These are phyloP conservation scores for Desmodus rotundus DNA, from an alignment of 2,113 vertebrate species.

Conservation along the genomic window DNA sequence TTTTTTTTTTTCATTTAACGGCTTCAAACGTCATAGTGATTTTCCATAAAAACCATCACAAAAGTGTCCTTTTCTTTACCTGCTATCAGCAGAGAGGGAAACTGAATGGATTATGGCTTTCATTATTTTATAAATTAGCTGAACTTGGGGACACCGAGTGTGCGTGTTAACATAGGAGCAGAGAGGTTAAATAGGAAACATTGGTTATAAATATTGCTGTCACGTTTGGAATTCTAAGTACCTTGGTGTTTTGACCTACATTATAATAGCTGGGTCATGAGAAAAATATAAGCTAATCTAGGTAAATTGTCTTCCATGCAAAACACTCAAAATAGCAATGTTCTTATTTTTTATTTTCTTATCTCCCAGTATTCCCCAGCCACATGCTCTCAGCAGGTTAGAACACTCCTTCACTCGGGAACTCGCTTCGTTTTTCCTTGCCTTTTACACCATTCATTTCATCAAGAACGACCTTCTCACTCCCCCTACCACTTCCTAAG, in stretches of 20 bases:
- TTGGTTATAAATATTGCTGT: not conserved
- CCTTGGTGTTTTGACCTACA: not conserved
- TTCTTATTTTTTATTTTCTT: not conserved
- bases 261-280: not conserved
- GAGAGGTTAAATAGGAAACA: not conserved
- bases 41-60: not conserved
- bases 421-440: not conserved
- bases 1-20: not conserved
- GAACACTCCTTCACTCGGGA: not conserved
- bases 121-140: not conserved
- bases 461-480: not conserved
- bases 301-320: not conserved
- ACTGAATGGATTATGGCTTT: not conserved
- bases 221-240: not conserved
- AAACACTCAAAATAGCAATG: not conserved
- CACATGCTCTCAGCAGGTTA: not conserved
- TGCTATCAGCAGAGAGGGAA: not conserved
- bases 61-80: not conserved
- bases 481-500: not conserved
- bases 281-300: not conserved
- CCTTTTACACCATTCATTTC: not conserved
- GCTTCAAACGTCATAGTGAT: not conserved
- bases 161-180: not conserved
- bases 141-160: not conserved
- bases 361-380: fast-evolving